Evolutionary conservation across 2,888 invertebrate genomes (phyloP).

Genomic region (Nebria salina): DNA sequence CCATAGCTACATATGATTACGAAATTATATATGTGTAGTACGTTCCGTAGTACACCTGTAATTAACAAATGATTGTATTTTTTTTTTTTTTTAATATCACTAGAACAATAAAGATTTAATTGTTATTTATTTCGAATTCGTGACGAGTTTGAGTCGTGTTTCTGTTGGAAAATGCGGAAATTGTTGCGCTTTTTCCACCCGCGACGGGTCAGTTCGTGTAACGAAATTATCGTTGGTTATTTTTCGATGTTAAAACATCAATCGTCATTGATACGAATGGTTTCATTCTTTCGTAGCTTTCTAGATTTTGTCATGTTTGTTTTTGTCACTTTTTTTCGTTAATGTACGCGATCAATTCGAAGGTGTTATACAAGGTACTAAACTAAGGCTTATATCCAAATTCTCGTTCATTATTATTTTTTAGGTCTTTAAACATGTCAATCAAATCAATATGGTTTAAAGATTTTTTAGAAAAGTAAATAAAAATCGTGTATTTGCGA

Average conservation of each 20-base stretch:
- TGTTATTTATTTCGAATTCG: not conserved
- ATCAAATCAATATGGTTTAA: too few species aligned
- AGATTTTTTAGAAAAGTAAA: too few species aligned
- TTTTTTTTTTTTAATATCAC: conserved; percentile 12
- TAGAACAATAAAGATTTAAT: not conserved
- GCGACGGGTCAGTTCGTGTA: not conserved
- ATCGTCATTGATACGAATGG: conserved; percentile 7
- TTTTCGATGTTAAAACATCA: not conserved
- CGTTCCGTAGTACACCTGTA: too few species aligned
- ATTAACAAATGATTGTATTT: not conserved
- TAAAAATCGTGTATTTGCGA: too few species aligned
- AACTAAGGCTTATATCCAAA: not conserved
- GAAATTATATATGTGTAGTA: not conserved
- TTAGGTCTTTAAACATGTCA: too few species aligned
- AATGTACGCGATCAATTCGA: not conserved
- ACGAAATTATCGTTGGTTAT: conserved; percentile 13
- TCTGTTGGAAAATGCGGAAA: conserved; percentile 16
- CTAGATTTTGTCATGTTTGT: conserved; percentile 6
- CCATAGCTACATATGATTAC: not conserved
- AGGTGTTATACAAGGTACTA: not conserved
- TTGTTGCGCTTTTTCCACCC: not conserved
- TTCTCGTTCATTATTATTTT: not conserved
- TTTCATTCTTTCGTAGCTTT: conserved; percentile 17
- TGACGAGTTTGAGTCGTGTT: not conserved
- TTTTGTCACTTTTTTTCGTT: not conserved